Percentiles rank a stretch among this genome's conserved stretches.
Evolutionary conservation across 2,113 vertebrate species (phyloP).

Genomic region (Hemibagrus wyckioides): DNA sequence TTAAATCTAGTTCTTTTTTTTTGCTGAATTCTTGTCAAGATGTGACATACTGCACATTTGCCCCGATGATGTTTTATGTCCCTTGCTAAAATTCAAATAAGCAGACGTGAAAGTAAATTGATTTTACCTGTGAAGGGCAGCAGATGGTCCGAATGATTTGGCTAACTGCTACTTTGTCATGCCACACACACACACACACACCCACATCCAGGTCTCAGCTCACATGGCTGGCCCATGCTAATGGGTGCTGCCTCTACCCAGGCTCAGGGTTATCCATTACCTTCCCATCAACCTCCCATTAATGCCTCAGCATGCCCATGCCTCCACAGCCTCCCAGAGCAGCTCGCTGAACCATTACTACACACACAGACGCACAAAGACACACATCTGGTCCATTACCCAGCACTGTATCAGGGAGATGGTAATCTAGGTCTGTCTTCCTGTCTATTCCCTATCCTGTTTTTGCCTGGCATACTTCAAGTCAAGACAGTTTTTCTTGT

Average conservation of each 20-base stretch:
- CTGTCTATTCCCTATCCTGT: neutral
- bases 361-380: conserved; percentile 31
- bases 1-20: neutral
- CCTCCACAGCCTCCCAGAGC: conserved; percentile 37
- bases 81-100: conserved; percentile 21
- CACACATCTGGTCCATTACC: conserved; percentile 35
- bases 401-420: conserved; percentile 33
- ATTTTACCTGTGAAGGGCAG: conserved; percentile 40
- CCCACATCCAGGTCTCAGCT: conserved; percentile 26
- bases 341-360: conserved; percentile 15
- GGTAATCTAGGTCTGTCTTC: conserved; percentile 13
- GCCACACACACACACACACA: conserved; percentile 25
- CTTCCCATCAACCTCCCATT: conserved; percentile 53
- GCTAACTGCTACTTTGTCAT: conserved; percentile 49
- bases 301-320: conserved; percentile 47
- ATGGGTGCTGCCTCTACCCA: conserved; percentile 37
- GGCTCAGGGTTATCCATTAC: conserved; percentile 49
- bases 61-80: conserved; percentile 11
- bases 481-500: conserved; percentile 2
- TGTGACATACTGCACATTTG: neutral
- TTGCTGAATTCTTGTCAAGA: neutral
- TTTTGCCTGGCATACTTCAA: conserved; percentile 1
- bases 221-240: conserved; percentile 40
- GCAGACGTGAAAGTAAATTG: conserved; percentile 34
- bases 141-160: conserved; percentile 38